Evolutionary conservation across 2,888 invertebrate species (phyloP), one percentile per base, ranked within the genome.

Genomic region (Brachyopa scutellaris): DNA sequence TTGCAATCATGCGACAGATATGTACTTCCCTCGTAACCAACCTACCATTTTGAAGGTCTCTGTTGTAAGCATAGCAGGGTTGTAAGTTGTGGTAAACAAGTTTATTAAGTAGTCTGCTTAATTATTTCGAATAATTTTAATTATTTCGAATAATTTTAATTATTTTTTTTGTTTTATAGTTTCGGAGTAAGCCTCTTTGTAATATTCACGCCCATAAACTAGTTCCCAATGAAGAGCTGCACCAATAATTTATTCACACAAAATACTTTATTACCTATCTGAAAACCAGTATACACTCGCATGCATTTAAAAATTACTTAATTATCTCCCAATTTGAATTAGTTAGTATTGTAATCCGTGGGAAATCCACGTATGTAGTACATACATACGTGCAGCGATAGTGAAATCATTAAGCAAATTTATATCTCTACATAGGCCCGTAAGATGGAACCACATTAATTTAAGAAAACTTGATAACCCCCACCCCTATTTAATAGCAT

Each of bases 401-500:
- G n/a, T n/a, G n/a, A n/a, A n/a, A 38, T 57, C 15, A 40, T 40
- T 57, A 57, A 13, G 59, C 42, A 45, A 59, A 59, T 59, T 59
- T 7, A 31, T 9, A 49, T 51, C 31, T 31, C 31, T 17, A 31
- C 38, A 40, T 55, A 4, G 7, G 8, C 38, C 19, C 29, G 17
- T 15, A 29, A 3, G 40, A 21, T 17, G 5, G 42, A 29, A 11
- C n/a, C 15, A 33, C n/a, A 42, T 66, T 66, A 51, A 66, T 66
- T 66, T 66, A 31, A 51, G 19, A 53, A 42, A 40, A n/a, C 19
- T 53, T 66, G 66, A 66, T 66, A 66, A 66, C 66, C 66, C n/a
- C 66, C 40, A 11, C 29, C 33, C 4, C 15, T n/a, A 29, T 7
- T 42, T 29, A n/a, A 42, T 1, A 13, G 8, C 19, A 61, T 19